These are phyloP conservation scores for Dryadula phaetusa DNA, from an alignment of 2,888 invertebrate genomes.

Conservation along the genomic window DNA sequence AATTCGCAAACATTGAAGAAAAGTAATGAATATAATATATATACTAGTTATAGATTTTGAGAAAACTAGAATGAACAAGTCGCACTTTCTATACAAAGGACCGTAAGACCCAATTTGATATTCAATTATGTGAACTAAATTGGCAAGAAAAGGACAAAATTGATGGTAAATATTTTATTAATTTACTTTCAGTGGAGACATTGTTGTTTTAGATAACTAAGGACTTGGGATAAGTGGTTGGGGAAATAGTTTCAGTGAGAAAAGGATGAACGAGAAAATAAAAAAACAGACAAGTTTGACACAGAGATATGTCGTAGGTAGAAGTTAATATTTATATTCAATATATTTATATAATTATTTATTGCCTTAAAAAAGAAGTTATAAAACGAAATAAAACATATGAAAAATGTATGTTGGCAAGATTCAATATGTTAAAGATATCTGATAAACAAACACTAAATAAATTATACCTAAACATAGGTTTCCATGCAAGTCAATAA, in stretches of 20 bases:
- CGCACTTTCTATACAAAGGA: neutral
- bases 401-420: too few species aligned
- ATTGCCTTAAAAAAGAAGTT: too few species aligned
- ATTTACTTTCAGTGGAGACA: neutral
- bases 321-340: too few species aligned
- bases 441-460: neutral
- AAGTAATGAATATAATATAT: neutral
- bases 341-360: too few species aligned
- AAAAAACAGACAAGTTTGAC: neutral
- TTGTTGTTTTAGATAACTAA: neutral
- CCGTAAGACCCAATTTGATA: neutral
- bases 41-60: neutral
- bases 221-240: neutral
- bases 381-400: too few species aligned
- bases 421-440: neutral
- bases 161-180: neutral
- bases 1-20: neutral
- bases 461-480: neutral
- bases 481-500: conserved; percentile 4
- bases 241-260: neutral
- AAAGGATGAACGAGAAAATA: neutral
- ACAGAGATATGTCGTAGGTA: too few species aligned
- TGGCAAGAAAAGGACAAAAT: neutral
- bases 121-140: conserved; percentile 12
- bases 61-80: neutral